Base-by-base conservation (phyloP, 2,888 invertebrate species). In the Apoderus coryli region DNA sequence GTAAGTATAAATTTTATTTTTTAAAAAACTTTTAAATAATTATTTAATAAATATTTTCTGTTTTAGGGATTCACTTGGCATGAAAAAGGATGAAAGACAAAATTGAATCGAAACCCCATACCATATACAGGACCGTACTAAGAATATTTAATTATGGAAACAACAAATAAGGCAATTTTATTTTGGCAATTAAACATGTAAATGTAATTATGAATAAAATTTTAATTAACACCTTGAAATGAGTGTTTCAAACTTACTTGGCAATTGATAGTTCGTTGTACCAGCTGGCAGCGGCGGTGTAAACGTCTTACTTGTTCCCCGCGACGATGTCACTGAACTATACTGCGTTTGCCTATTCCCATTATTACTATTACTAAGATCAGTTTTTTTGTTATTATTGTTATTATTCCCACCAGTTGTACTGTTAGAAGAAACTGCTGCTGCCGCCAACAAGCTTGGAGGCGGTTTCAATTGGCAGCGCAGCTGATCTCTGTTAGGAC, bases 401-500 rank as follows among this genome's bases (percentile, higher is more conserved):
- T 33, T 37, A 30, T 40, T 48, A 6, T 40, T 42, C 16, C 68
- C 64, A 2, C 47, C 47, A 3, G 54, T 62, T 13, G 69, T 67
- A 29, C 77, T 3, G 84, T 81, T 10, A 84, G 84, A 26, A 82
- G 84, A 40, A 5, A 43, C 44, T 14, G 69, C 64, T 2, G 50
- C 51, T 3, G 54, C 62, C 12, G 69, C 67, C 29, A 81, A 61
- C 37, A 82, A 63, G 35, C 82, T 78, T 3, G 86, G 84, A 9
- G 86, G 86, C 24, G 86, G 86, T 41, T 85, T 77, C 44, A 88
- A 58, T 53, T 88, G 88, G 4, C 80, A 80, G 33, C 81, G 73
- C 27, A 88, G 58, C 46, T 85, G 85, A 52, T 88, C 85, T 10
- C 88, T 67, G 60, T 89, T 89, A 1, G 86, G 86, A 52, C 88